Conservation (phyloP, 2,888 invertebrate genomes). For the Himalopsyche kuldschensis region DNA sequence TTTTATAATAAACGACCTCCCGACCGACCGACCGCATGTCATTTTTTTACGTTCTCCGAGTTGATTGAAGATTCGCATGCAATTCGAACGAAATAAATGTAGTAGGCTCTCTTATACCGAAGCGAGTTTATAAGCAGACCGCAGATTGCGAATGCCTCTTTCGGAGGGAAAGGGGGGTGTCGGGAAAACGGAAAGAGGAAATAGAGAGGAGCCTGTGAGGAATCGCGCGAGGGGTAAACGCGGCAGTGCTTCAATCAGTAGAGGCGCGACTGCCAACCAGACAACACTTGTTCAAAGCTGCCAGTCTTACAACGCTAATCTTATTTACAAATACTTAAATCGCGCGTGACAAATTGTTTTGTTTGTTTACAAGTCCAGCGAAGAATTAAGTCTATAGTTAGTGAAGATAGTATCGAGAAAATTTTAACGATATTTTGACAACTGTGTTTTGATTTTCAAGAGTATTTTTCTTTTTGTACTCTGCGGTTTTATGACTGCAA, state of each 20-base stretch:
- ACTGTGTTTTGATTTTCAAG: background rate
- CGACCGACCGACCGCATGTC: background rate
- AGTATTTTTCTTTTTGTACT: background rate
- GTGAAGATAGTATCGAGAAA: background rate
- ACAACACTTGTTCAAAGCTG: background rate
- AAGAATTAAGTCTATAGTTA: background rate
- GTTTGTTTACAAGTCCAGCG: background rate
- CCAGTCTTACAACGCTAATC: background rate
- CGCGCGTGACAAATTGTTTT: background rate
- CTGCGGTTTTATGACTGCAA: background rate
- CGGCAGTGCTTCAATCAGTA: background rate
- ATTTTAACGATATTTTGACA: background rate
- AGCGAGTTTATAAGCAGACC: background rate
- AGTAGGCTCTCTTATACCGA: background rate
- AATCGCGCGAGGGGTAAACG: background rate
- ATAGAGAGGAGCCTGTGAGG: background rate
- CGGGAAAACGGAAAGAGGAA: background rate
- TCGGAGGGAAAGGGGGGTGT: background rate
- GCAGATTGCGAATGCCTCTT: background rate
- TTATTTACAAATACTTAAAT: background rate
- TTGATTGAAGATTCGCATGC: background rate
- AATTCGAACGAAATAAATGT: background rate
- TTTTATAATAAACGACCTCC: background rate
- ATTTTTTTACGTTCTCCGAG: background rate
- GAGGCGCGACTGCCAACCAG: background rate